Base-by-base conservation (phyloP, 2,888 invertebrate genomes). In the Papilio elwesi region DNA sequence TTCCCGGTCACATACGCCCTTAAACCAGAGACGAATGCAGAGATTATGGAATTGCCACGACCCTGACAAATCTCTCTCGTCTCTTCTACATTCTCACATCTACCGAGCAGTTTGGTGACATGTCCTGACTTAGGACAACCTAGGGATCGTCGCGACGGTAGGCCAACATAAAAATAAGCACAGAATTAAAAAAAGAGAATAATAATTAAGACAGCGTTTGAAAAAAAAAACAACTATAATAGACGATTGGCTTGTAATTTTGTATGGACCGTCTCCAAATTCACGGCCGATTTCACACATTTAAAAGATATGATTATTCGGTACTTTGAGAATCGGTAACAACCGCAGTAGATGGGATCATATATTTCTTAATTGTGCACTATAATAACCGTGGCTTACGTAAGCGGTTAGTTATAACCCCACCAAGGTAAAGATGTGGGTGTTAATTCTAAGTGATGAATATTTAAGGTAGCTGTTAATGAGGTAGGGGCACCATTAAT, bases 391-490 rank as follows among this genome's bases (percentile, higher is more conserved):
- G 57, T 13, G 57, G 38, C 13, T 59, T 59, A 59, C 38, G 36
- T 55, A n/a, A n/a, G 57, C 13, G 57, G 38, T 59, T 38, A 43
- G 4, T 9, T 43, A 38, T 38, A 59, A 9, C 9, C 36, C n/a
- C 16, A 0, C 16, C 8, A 16, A 43, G 43, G 9, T 43, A 9
- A 16, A 38, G n/a, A 36, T 49, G 73, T 73, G 69, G 65, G 69
- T 65, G 73, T 64, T 57, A 69, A 59, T 6, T 57, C 16, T 15
- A 36, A 38, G 38, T 73, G 73, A 65, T 68, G 65, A 69, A 69
- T 73, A 68, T 73, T 53, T 26, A 16, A 67, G 52, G 43, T 59
- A 64, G 59, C 68, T 73, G 57, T 69, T 73, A 73, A 73, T 73
- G 65, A 69, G 68, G 53, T 11, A 51, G 59, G 49, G 16, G 10